Base-by-base conservation (phyloP, 2,888 invertebrate genomes). In the Trichopoda pennipes region DNA sequence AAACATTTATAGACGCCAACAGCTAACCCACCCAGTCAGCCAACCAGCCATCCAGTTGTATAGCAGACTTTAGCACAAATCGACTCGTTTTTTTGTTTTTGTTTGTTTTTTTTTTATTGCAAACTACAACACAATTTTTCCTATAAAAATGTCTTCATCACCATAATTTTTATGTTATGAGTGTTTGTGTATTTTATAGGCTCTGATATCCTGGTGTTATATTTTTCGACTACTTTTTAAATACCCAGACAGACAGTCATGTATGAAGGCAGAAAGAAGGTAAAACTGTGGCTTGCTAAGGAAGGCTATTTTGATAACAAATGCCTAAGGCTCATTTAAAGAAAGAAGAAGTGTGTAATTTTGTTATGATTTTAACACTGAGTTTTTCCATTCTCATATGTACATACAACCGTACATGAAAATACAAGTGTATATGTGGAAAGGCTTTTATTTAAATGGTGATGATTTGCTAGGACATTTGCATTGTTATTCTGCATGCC, bases 381-480 rank as follows among this genome's bases (percentile, higher is more conserved):
- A 28, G 14, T 72, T n/a, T 28, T 32, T 7, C 9, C 53, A n/a
- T 10, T 12, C 44, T 58, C 3, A 1, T 28, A 28, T 8, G 1
- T n/a, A 2, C 42, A 60, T 23, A 69, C 14, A 53, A 6, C 8
- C 1, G 14, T 16, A 17, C 7, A 55, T n/a, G n/a, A n/a, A n/a
- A n/a, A n/a, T 53, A 69, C 32, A 55, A n/a, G n/a, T n/a, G n/a
- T 73, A 60, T 83, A 76, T 80, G 58, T 6, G 3, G 0, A 28
- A 3, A n/a, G 17, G 28, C 51, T 16, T 53, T 19, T 53, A 23
- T 12, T 3, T 19, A 47, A 47, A 56, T 14, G 32, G 72, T 78
- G 58, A 68, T 84, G 84, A 84, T 87, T 83, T 85, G 85, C 82
- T 85, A 84, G 83, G 86, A 85, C 86, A 89, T 85, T 85, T 89